phyloP scores from a whole-genome alignment of 2,888 invertebrate genomes.

The Drosophila borborema region DNA sequence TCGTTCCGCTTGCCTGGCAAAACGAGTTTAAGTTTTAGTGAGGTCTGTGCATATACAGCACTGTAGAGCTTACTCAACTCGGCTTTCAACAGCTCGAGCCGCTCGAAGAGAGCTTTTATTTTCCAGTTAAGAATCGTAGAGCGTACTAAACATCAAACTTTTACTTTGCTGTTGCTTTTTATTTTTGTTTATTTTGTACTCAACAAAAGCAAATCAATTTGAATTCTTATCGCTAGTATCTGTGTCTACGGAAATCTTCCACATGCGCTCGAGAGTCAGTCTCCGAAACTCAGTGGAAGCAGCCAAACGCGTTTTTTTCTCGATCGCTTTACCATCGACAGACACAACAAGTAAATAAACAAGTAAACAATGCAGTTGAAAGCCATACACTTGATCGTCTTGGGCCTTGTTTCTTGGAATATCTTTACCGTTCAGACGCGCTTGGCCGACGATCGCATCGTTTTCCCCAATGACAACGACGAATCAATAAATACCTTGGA shows the following conservation, averaged over 20 bases:
- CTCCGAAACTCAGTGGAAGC: slow-evolving; percentile 51
- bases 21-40: not conserved
- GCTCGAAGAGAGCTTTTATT: slow-evolving; percentile 1
- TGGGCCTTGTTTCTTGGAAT: slow-evolving; percentile 31
- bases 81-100: not conserved
- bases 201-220: slow-evolving; percentile 21
- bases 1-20: not conserved
- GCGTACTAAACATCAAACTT: slow-evolving; percentile 15
- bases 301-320: slow-evolving; percentile 60
- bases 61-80: slow-evolving; percentile 24
- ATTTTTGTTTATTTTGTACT: slow-evolving; percentile 3
- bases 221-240: slow-evolving; percentile 47
- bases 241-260: slow-evolving; percentile 18
- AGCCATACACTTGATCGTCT: slow-evolving; percentile 32
- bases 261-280: slow-evolving; percentile 47
- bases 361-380: slow-evolving; percentile 41
- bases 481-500: not conserved
- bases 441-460: slow-evolving; percentile 59
- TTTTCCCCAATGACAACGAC: slow-evolving; percentile 38
- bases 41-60: not conserved
- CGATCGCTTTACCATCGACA: slow-evolving; percentile 4
- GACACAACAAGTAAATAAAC: slow-evolving; percentile 8
- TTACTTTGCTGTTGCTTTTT: slow-evolving; percentile 5
- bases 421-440: slow-evolving; percentile 20
- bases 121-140: slow-evolving; percentile 33